Evolutionary conservation across 37 sponge, comb jelly and placozoan species (phyloP), one percentile per base, ranked within the genome.

Genomic region (Spongilla lacustris): DNA sequence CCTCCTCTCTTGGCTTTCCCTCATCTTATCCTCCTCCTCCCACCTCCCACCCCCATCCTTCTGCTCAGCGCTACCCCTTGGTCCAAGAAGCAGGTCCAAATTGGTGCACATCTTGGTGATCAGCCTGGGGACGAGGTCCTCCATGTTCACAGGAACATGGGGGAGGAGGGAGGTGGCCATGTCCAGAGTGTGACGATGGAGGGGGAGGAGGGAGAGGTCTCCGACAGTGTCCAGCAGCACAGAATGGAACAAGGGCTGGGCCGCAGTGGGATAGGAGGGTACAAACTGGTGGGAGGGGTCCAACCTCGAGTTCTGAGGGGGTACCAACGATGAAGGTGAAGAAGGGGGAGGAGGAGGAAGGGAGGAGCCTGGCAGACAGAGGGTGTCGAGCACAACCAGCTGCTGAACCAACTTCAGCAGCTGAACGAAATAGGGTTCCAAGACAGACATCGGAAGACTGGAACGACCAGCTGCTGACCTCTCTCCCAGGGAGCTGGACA

Each of bases 211-310:
- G 26, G 85, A 27, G 22, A 70, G 23, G 28, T 84, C 69, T 0
- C 75, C 30, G 21, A 90, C 69, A 24, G 80, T 67, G 0, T 75
- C 49, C 1, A 74, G 58, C 25, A 90, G 14, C 10, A 90, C 50
- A 25, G 68, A 25, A 3, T 77, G 78, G 58, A 90, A 90, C 50
- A 90, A 81, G 17, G 86, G 86, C 70, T 90, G 91, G 32, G 84
- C 49, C 0, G 86, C 71, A 17, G 81, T 81, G 19, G 50, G 17
- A 76, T 38, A 37, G 67, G 78, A 34, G 46, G 46, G 46, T 8
- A 46, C 46, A 8, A 10, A 46, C 8, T 46, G 4, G 46, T 46
- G 46, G 46, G 46, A 4, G 46, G 46, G 46, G 46, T 58, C 66
- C 49, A n/a, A 50, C 28, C 23, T 19, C 30, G 48, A 19, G 30